Base-by-base conservation (phyloP, 2,888 invertebrate genomes). In the Endotricha flammealis region DNA sequence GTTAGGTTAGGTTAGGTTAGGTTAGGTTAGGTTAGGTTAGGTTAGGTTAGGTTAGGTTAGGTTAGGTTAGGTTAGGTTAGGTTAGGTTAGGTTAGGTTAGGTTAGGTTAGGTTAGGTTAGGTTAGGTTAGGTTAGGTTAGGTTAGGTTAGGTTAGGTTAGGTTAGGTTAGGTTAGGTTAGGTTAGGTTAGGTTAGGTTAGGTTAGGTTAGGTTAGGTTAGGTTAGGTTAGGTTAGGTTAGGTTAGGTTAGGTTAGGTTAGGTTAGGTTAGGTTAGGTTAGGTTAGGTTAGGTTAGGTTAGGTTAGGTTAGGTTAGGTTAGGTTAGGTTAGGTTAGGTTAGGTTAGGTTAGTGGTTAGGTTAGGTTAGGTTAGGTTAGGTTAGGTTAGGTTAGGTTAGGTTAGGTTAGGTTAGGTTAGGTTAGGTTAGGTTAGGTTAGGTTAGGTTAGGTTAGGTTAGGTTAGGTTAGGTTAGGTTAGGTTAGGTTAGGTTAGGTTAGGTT, bases 11-110 rank as follows among this genome's bases (percentile, higher is more conserved):
- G 40, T 41, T 41, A 34, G 37, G 38, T 43, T 43, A 40, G 44
- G 40, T 44, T 41, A 40, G 41, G 42, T 42, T 41, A 39, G 41
- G 41, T 41, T 39, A 38, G 44, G 44, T 41, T 41, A 41, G 41
- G 44, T 35, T 38, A 42, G 40, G 42, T 38, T 41, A 41, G 41
- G 47, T 48, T 39, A 42, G 47, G 44, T 47, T 47, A 47, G 44
- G 47, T 47, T 42, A 46, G 46, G 46, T 46, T 46, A 46, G 43
- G 46, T 47, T 39, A 44, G 44, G 47, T 44, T 45, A 48, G 45
- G 45, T 48, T 42, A 44, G 48, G 45, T 48, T 45, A 45, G 43
- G 48, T 44, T 43, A 44, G 44, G 48, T 47, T 42, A 44, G 42
- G 44, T 44, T 42, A 46, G 43, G 43, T 44, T 43, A 43, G 42